These are phyloP conservation scores for Amblyopsis rosae DNA, from an alignment of 2,113 vertebrate genomes.

Conservation along the genomic window DNA sequence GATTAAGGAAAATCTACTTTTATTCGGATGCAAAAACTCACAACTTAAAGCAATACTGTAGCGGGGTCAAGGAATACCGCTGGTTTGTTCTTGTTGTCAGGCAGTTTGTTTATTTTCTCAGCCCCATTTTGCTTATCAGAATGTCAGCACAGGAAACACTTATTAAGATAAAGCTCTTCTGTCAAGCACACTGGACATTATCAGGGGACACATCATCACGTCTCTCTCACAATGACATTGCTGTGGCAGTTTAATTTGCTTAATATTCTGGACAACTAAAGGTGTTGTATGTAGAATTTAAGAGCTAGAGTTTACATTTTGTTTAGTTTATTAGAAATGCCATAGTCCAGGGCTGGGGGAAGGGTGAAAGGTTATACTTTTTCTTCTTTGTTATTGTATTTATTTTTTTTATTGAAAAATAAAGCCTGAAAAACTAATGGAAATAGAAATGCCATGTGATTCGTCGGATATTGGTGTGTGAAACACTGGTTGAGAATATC, in stretches of 20 bases:
- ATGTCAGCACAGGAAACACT: slow-evolving; percentile 56
- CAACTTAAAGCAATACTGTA: slow-evolving; percentile 75
- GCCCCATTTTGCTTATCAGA: slow-evolving; percentile 46
- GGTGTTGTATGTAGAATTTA: no score
- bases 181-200: slow-evolving; percentile 47
- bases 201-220: slow-evolving; percentile 45
- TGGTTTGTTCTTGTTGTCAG: slow-evolving; percentile 61
- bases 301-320: no score
- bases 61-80: slow-evolving; percentile 70
- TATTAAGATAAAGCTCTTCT: slow-evolving; percentile 47
- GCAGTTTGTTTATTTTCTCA: slow-evolving; percentile 43
- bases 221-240: slow-evolving; percentile 15
- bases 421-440: no score
- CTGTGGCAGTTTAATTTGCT: slow-evolving; percentile 54
- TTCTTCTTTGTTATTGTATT: background rate
- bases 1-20: slow-evolving; percentile 75
- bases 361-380: no score
- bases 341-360: no score
- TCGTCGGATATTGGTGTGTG: no score
- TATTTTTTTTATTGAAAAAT: no score
- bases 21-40: slow-evolving; percentile 79
- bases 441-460: no score
- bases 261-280: slow-evolving; percentile 23
- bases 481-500: no score
- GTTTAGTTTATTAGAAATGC: no score